Conservation (phyloP, 2,797 vertebrate genomes). For the Catamblyrhynchus diadema region DNA sequence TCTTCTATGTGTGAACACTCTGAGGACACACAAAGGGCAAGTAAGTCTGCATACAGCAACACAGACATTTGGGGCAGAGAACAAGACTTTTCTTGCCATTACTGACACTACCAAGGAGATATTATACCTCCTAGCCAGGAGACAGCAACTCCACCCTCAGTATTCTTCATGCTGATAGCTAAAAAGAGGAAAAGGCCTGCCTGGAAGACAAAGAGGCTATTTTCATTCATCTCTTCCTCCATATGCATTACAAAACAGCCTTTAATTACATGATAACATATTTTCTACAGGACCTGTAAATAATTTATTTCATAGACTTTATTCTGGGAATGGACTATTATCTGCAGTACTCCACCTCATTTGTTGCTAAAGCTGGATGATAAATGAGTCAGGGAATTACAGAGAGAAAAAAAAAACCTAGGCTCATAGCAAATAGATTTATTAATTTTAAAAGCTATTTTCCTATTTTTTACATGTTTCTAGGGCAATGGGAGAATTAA, state of each 20-base stretch:
- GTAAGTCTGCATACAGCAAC: background rate
- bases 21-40: background rate
- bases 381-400: background rate
- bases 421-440: background rate
- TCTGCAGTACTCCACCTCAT: background rate
- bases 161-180: background rate
- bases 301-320: background rate
- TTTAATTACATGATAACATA: constrained; percentile 25
- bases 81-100: background rate
- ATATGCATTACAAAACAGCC: background rate
- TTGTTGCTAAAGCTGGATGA: constrained; percentile 17
- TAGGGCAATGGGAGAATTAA: background rate
- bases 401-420: fast-evolving
- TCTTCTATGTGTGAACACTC: background rate
- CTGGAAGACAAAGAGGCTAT: background rate
- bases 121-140: background rate
- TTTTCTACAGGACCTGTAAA: constrained; percentile 24
- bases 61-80: background rate
- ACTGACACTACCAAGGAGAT: background rate
- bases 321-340: constrained; percentile 1
- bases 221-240: background rate
- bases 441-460: background rate
- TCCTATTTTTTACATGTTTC: background rate
- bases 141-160: background rate
- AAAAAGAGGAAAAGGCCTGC: background rate